Percentiles rank a stretch among this genome's conserved stretches.
These are phyloP conservation scores for Drosophila serrata DNA, from an alignment of 1,140 invertebrate genomes.

Conservation along the genomic window DNA sequence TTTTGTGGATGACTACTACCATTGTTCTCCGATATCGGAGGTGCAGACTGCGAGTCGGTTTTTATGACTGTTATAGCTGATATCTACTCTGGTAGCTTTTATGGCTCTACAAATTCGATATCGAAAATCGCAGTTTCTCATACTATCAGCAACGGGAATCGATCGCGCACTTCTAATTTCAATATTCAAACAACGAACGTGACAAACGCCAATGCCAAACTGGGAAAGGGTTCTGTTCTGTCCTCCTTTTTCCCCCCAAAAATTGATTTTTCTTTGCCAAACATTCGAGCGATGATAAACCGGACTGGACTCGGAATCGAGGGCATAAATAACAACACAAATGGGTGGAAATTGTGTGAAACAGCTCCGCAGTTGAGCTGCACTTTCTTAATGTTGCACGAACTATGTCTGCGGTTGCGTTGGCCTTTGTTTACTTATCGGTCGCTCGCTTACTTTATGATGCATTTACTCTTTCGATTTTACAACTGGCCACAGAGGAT, in stretches of 20 bases:
- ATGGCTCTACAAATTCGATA: conserved; percentile 48
- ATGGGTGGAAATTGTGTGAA: conserved; percentile 12
- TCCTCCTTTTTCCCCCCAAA: conserved; percentile 46
- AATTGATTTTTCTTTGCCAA: conserved; percentile 77
- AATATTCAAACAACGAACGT: conserved; percentile 51
- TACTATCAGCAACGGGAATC: conserved; percentile 34
- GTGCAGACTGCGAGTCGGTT: conserved; percentile 25
- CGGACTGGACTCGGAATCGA: conserved; percentile 22
- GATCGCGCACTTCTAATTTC: conserved; percentile 32
- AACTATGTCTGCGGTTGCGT: conserved; percentile 44
- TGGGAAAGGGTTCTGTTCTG: conserved; percentile 13
- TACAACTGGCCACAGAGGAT: conserved; percentile 76
- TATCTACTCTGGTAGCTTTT: conserved; percentile 77
- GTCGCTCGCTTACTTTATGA: conserved; percentile 67
- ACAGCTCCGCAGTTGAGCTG: conserved; percentile 1
- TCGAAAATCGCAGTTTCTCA: conserved; percentile 69
- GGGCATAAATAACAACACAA: conserved; percentile 49
- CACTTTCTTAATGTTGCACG: conserved; percentile 60
- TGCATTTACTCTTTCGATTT: conserved; percentile 81
- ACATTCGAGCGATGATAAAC: conserved; percentile 47
- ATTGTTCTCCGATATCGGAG: conserved; percentile 25
- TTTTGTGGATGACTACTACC: conserved; percentile 14
- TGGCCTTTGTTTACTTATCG: conserved; percentile 74
- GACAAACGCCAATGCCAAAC: conserved; percentile 27
- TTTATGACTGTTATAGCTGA: conserved; percentile 62